These are phyloP conservation scores for Salarias fasciatus DNA, from an alignment of 2,797 vertebrate genomes.

Conservation along the genomic window DNA sequence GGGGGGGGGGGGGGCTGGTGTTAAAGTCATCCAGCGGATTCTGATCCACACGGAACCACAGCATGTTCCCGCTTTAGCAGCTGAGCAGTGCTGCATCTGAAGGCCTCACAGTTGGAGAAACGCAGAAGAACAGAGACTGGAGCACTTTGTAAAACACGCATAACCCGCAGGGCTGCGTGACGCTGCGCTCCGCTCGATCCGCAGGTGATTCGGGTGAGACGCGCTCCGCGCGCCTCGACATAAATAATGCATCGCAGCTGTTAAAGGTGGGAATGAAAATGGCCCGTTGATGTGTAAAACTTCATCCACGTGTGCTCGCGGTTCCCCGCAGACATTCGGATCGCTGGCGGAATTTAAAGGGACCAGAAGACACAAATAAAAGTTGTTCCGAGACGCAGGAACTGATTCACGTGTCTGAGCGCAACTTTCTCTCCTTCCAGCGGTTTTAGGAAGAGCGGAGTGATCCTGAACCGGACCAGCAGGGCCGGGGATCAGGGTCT, in stretches of 20 bases:
- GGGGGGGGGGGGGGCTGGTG: too few species aligned
- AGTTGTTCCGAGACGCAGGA: not conserved
- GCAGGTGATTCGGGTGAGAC: too few species aligned
- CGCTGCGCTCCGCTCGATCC: too few species aligned
- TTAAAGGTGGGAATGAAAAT: conserved; percentile 7
- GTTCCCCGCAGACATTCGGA: conserved; percentile 11
- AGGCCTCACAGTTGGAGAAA: conserved; percentile 19
- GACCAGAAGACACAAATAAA: conserved; percentile 7
- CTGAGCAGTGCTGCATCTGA: too few species aligned
- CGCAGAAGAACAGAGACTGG: conserved; percentile 27
- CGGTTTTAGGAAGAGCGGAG: not conserved
- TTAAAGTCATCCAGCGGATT: too few species aligned
- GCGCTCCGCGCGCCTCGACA: too few species aligned
- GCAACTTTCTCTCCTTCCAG: not conserved
- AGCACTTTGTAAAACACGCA: not conserved
- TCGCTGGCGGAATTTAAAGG: conserved; percentile 5
- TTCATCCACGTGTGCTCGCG: not conserved
- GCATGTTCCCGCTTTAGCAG: too few species aligned
- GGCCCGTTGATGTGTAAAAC: conserved; percentile 44
- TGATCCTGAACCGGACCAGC: too few species aligned
- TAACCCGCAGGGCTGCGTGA: too few species aligned
- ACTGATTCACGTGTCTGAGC: not conserved
- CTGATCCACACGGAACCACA: too few species aligned
- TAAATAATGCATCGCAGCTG: too few species aligned
- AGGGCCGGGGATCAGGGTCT: not conserved